Percentiles rank a stretch among this genome's conserved stretches.
These are phyloP conservation scores for Heteronetta atricapilla DNA, from an alignment of 2,113 vertebrate species.

Conservation along the genomic window DNA sequence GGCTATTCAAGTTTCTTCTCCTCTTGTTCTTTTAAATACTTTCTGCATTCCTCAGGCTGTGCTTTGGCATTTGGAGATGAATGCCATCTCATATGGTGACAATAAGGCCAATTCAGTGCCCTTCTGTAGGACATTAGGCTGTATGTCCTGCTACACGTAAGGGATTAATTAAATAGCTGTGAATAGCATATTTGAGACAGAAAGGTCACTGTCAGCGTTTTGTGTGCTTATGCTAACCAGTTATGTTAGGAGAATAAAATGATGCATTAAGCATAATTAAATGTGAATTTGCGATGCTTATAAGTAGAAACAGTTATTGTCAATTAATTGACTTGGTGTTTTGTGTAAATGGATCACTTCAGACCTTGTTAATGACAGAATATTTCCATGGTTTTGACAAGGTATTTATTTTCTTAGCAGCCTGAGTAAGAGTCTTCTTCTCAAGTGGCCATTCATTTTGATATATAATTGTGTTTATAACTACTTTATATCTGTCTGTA, in stretches of 20 bases:
- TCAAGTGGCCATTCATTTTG: neutral
- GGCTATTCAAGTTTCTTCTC: constrained; percentile 23
- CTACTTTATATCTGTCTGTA: neutral
- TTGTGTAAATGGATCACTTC: constrained; percentile 19
- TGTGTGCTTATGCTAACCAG: constrained; percentile 39
- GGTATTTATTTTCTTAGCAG: neutral
- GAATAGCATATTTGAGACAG: constrained; percentile 12
- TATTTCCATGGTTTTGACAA: neutral
- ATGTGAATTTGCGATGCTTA: constrained; percentile 13
- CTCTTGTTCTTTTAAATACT: constrained; percentile 24
- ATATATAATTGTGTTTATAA: neutral
- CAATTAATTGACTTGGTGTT: constrained; percentile 10
- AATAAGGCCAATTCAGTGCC: constrained; percentile 43
- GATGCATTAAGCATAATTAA: constrained; percentile 54
- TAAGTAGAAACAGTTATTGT: constrained; percentile 9
- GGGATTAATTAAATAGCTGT: constrained; percentile 48
- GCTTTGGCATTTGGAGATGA: constrained; percentile 57
- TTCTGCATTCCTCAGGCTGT: neutral
- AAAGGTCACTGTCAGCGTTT: constrained; percentile 42
- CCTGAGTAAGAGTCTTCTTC: neutral
- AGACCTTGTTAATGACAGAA: neutral
- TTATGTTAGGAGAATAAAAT: constrained; percentile 42
- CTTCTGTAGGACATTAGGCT: constrained; percentile 19
- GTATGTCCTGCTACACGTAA: neutral
- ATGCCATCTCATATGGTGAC: constrained; percentile 58